Evolutionary conservation across 2,797 vertebrate genomes (phyloP).

Genomic region (Graptemys geographica): DNA sequence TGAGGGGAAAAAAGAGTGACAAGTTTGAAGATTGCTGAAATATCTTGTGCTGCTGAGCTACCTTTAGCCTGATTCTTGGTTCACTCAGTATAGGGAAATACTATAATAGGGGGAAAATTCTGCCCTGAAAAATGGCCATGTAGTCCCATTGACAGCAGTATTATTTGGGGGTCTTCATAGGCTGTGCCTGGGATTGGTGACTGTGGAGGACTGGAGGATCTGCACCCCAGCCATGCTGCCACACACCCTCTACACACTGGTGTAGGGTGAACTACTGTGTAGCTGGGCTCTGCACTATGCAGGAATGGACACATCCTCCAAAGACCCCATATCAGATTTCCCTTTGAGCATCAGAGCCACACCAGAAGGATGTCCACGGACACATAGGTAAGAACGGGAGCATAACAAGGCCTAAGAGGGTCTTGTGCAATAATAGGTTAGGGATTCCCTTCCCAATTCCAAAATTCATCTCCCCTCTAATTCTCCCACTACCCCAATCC

Average conservation of each 20-base stretch:
- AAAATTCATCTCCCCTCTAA: too few species aligned
- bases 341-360: not conserved
- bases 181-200: not conserved
- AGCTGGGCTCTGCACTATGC: not conserved
- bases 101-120: not conserved
- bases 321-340: not conserved
- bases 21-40: not conserved
- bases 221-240: not conserved
- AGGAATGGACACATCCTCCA: not conserved
- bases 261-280: not conserved
- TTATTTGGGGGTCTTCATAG: not conserved
- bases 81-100: not conserved
- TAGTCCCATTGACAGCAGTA: not conserved
- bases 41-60: not conserved
- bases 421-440: too few species aligned
- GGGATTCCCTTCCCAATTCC: too few species aligned
- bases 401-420: too few species aligned
- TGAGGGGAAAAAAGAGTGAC: not conserved
- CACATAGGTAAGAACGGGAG: not conserved
- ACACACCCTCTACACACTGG: not conserved
- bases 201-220: not conserved
- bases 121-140: not conserved
- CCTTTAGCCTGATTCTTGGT: not conserved
- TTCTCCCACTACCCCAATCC: too few species aligned
- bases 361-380: not conserved